Evolutionary conservation across 1,140 invertebrate species (phyloP).

Genomic region (Tetramorium alpestre): DNA sequence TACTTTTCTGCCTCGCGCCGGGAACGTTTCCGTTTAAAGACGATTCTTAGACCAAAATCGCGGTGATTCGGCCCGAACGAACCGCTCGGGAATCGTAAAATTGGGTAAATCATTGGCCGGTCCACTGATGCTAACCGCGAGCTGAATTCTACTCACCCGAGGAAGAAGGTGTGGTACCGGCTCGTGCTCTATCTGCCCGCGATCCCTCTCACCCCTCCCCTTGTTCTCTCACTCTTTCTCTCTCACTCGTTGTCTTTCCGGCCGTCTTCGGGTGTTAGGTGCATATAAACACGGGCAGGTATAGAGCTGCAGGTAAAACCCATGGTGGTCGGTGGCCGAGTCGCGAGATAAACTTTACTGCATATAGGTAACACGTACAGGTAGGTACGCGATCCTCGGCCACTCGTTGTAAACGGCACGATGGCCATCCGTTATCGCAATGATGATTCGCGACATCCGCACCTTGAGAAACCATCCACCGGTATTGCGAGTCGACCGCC

Average conservation of each 20-base stretch:
- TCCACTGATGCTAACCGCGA: conserved; percentile 43
- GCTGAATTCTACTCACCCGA: conserved; percentile 51
- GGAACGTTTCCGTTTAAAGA: conserved; percentile 28
- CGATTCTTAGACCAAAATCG: conserved; percentile 59
- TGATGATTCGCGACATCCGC: conserved; percentile 81
- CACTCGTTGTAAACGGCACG: conserved; percentile 57
- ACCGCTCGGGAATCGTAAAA: conserved; percentile 76
- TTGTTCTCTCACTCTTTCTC: not conserved
- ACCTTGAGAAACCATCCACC: conserved; percentile 49
- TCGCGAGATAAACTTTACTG: conserved; percentile 77
- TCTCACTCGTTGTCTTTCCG: conserved; percentile 29
- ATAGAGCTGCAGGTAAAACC: conserved; percentile 78
- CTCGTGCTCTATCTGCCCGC: conserved; percentile 52
- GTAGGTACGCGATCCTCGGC: conserved; percentile 48
- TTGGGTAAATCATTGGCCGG: conserved; percentile 73
- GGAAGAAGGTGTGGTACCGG: conserved; percentile 61
- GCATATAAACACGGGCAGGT: conserved; percentile 77
- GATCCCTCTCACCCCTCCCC: not conserved
- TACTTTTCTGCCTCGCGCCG: conserved; percentile 27
- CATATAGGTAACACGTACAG: conserved; percentile 77
- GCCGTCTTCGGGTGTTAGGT: conserved; percentile 71
- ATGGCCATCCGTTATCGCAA: conserved; percentile 79
- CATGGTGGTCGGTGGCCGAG: conserved; percentile 77
- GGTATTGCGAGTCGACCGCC: conserved; percentile 32
- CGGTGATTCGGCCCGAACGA: conserved; percentile 57